Percentiles rank a stretch among this genome's conserved stretches.
These are phyloP conservation scores for Clarias macrocephalus DNA, from an alignment of 2,113 vertebrate genomes.

Conservation along the genomic window DNA sequence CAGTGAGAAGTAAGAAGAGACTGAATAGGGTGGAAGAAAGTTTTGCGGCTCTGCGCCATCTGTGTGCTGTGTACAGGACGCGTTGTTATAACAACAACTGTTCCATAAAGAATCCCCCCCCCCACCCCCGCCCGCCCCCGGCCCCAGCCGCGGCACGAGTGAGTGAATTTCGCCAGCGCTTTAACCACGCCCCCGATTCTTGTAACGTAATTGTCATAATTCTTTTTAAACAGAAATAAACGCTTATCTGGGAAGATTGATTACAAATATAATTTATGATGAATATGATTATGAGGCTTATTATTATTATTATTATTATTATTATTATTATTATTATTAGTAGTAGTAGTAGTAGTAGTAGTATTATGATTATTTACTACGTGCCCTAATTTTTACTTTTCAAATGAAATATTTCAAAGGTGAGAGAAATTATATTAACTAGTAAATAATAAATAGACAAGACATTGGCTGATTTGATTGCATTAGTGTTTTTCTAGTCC, in stretches of 20 bases:
- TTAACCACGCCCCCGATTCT: not conserved
- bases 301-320: too few species aligned
- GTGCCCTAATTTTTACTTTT: too few species aligned
- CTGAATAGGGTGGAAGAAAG: not conserved
- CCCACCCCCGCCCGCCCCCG: not conserved
- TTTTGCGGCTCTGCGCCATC: not conserved
- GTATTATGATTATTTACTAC: too few species aligned
- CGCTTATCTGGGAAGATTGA: not conserved
- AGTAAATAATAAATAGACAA: not conserved
- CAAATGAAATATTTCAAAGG: not conserved
- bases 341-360: too few species aligned
- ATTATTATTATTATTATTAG: too few species aligned
- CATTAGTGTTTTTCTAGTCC: not conserved
- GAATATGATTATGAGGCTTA: too few species aligned
- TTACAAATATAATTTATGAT: not conserved
- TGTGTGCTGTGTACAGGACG: not conserved
- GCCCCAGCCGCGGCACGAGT: not conserved
- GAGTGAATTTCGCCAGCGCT: not conserved
- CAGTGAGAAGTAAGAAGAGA: not conserved
- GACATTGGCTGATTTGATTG: not conserved
- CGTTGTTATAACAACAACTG: constrained; percentile 34
- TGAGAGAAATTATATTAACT: not conserved
- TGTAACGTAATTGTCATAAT: too few species aligned
- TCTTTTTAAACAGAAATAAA: not conserved
- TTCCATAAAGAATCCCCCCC: not conserved